A percentile compares a stretch with the other conserved stretches of the same genome.
phyloP scores from a whole-genome alignment of 1,140 invertebrate genomes.

The Zaprionus taronus region DNA sequence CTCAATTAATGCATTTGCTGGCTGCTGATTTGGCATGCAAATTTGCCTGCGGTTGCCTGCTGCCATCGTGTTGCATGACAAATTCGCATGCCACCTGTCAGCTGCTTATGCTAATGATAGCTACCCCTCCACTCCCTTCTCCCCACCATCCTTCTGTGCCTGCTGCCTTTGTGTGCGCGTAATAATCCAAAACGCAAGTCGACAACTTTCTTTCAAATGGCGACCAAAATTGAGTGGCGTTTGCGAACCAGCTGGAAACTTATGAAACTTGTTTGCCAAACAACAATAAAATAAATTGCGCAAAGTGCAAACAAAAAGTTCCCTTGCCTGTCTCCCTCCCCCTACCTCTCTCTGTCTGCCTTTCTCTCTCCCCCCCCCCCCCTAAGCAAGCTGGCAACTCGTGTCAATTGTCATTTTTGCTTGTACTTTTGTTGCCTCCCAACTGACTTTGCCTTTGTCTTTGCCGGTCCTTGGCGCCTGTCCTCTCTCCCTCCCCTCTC shows the following conservation, averaged over 20 bases:
- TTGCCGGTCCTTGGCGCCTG: not conserved
- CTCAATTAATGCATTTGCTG: slow-evolving; percentile 50
- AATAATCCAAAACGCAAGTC: slow-evolving; percentile 69
- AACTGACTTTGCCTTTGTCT: slow-evolving; percentile 56
- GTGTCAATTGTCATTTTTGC: slow-evolving; percentile 73
- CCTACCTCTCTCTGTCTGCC: not conserved
- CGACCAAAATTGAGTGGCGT: slow-evolving; percentile 76
- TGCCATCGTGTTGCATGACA: slow-evolving; percentile 8
- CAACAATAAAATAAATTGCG: slow-evolving; percentile 81
- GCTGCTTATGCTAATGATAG: slow-evolving; percentile 61
- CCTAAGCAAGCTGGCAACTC: slow-evolving; percentile 29
- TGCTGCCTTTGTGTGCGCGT: not conserved
- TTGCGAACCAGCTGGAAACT: slow-evolving; percentile 73
- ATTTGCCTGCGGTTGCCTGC: slow-evolving; percentile 19
- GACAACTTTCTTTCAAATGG: slow-evolving; percentile 62
- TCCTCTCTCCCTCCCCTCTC: slow-evolving; percentile 21
- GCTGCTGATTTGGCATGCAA: slow-evolving; percentile 33
- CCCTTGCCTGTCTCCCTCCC: not conserved
- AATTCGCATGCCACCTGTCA: slow-evolving; percentile 62
- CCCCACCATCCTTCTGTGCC: no score
- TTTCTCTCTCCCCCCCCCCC: not conserved
- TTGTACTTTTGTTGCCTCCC: slow-evolving; percentile 47
- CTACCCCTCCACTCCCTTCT: not conserved
- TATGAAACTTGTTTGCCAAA: slow-evolving; percentile 79
- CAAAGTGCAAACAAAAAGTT: slow-evolving; percentile 56